A percentile compares a stretch with the other conserved stretches of the same genome.
Evolutionary conservation across 2,113 vertebrate genomes (phyloP).

Genomic region (Hydrochoerus hydrochaeris): DNA sequence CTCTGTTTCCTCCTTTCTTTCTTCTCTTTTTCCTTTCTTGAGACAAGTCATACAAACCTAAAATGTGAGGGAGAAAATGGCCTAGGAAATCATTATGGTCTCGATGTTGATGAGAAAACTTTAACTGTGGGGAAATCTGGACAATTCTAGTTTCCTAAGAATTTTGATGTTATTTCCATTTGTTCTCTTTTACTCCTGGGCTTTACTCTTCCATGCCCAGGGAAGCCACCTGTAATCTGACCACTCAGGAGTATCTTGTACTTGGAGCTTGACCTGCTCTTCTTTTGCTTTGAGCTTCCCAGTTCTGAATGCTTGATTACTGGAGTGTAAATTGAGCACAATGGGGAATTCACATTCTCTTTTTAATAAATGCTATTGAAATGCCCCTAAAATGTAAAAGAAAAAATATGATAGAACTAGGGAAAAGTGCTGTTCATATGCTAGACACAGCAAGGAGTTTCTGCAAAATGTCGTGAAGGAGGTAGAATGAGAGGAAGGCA

Average conservation of each 20-base stretch:
- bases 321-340: background rate
- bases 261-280: background rate
- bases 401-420: background rate
- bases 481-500: background rate
- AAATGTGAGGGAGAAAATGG: background rate
- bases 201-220: background rate
- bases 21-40: background rate
- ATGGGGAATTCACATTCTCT: background rate
- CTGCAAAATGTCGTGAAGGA: background rate
- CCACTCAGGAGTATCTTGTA: background rate
- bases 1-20: background rate
- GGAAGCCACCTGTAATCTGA: background rate
- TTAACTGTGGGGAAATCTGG: background rate
- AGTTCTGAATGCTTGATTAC: constrained; percentile 16
- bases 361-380: background rate
- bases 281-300: constrained; percentile 12
- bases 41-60: background rate
- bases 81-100: background rate
- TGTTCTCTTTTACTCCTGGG: background rate
- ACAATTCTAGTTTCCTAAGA: background rate
- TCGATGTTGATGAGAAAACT: background rate
- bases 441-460: background rate
- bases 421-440: background rate
- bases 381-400: background rate
- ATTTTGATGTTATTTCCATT: background rate